Evolutionary conservation across 2,888 invertebrate genomes (phyloP), one percentile per base, ranked within the genome.

Genomic region (Yponomeuta cagnagella): DNA sequence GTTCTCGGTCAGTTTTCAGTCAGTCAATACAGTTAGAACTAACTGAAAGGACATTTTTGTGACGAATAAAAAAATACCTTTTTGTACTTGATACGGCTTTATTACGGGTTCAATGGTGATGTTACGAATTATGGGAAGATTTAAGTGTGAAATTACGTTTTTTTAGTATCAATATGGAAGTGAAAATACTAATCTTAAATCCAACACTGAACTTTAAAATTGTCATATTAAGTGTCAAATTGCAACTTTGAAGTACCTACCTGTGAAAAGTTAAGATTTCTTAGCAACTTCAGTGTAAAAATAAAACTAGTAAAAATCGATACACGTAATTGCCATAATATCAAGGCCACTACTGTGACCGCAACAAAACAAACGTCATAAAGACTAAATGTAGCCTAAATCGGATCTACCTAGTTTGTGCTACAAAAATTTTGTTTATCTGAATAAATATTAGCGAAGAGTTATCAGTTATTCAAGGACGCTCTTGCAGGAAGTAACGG

Each of bases 1-100:
- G 10, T 68, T 68, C 31, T 68, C 68, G 52, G 68, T 23, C 67
- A 37, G 23, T 52, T 68, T 68, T 68, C 68, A 52, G 68, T 68
- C 67, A 68, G 67, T 68, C 67, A 43, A 68, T 68, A 68, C 67
- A 43, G 3, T 43, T 33, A 5, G n/a, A 33, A 1, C 10, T 10
- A 37, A 66, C 66, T 15, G 67, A 65, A 30, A 65, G 30, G 65
- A 65, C 65, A 15, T 48, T 4, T 37, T 37, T 37, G 8, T 43
- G 43, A 43, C 43, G 8, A 8, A 8, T 8, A 43, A 43, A 43
- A 5, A 43, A 43, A 0, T 5, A 1, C 43, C 8, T 43, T 43
- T 43, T 43, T 43, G 8, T 43, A 43, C 43, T 43, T 43, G n/a
- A n/a, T 43, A 0, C 6, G 43, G 43, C 43, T 43, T 5, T 37